phyloP scores from a whole-genome alignment of 2,113 vertebrate genomes.

The Entelurus aequoreus region DNA sequence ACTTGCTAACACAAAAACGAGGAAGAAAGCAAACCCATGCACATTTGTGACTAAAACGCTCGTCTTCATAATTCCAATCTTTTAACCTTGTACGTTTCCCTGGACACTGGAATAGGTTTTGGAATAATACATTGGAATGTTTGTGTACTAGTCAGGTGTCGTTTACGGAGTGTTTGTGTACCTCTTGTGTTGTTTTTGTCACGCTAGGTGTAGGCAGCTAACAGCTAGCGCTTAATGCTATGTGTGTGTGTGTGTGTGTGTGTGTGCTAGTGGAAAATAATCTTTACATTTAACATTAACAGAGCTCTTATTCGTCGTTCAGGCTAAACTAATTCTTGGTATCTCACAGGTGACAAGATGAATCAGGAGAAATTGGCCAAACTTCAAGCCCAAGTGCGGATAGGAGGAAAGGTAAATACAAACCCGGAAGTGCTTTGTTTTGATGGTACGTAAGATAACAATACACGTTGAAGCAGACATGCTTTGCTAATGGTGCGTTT shows the following conservation, averaged over 20 bases:
- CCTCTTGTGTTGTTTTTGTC: conserved; percentile 4
- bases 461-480: neutral
- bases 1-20: neutral
- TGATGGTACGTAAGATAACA: too few species aligned
- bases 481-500: too few species aligned
- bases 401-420: conserved; percentile 92
- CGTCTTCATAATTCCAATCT: conserved; percentile 58
- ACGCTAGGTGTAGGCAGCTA: neutral
- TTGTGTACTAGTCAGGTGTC: neutral
- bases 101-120: conserved; percentile 47
- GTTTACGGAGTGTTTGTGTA: neutral
- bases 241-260: neutral
- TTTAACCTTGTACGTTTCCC: conserved; percentile 59
- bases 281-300: neutral
- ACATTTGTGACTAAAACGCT: conserved; percentile 49
- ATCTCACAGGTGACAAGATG: conserved; percentile 74
- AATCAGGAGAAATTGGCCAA: conserved; percentile 98
- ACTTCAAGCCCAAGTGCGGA: conserved; percentile 98
- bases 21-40: conserved; percentile 28
- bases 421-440: neutral
- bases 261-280: neutral
- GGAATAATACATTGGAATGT: neutral
- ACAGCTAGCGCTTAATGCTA: neutral
- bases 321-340: neutral
- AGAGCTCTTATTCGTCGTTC: neutral